Conservation (phyloP, 2,888 invertebrate species). For the Hirtodrosophila confusa region DNA sequence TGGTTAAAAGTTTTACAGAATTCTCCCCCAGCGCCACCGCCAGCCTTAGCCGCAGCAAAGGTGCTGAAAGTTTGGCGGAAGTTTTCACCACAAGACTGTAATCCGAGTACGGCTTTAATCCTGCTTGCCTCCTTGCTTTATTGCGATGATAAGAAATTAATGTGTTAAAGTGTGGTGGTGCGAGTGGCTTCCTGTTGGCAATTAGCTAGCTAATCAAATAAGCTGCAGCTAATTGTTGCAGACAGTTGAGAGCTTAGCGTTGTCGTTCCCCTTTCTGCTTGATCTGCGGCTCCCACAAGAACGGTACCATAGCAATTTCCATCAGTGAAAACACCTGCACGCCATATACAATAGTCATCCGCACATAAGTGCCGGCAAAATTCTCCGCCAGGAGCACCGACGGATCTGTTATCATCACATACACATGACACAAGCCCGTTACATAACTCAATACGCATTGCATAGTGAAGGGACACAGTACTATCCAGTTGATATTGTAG, state of each 20-base stretch:
- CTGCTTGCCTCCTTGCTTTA: constrained; percentile 56
- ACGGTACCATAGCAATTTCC: neutral
- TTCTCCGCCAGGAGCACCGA: neutral
- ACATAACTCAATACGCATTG: neutral
- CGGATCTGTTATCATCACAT: fast-evolving
- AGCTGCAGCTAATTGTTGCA: constrained; percentile 59
- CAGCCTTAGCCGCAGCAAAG: constrained; percentile 21
- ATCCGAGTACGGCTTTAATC: constrained; percentile 58
- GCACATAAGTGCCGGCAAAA: fast-evolving
- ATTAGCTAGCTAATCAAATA: constrained; percentile 71
- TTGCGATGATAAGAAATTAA: constrained; percentile 73
- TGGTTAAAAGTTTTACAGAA: constrained; percentile 59
- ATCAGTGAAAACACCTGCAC: constrained; percentile 7
- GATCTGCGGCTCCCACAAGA: no score
- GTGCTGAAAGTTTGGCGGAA: constrained; percentile 55
- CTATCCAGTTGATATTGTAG: neutral
- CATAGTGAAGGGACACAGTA: constrained; percentile 5
- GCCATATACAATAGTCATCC: neutral
- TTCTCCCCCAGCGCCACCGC: constrained; percentile 28
- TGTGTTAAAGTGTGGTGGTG: constrained; percentile 70
- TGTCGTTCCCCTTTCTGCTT: no score
- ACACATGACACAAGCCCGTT: neutral
- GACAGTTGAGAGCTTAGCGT: neutral
- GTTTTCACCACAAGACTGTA: constrained; percentile 30
- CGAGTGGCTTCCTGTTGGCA: constrained; percentile 55